These are phyloP conservation scores for Prosopocoilus inquinatus DNA, from an alignment of 2,888 invertebrate species.

Conservation along the genomic window DNA sequence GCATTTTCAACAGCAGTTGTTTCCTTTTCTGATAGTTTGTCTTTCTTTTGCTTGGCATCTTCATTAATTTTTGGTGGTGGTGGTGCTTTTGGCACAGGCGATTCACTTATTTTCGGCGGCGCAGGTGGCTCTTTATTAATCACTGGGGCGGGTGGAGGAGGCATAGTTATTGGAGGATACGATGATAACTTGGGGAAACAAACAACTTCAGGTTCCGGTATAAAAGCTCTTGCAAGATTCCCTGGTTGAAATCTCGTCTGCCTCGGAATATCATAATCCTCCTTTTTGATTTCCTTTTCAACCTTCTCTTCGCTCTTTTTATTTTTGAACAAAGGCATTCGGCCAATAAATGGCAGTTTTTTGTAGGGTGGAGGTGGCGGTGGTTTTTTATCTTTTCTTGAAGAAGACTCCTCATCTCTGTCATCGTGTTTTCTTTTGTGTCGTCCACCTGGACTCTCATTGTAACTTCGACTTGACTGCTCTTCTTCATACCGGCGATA, in stretches of 20 bases:
- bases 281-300: conserved; percentile 58
- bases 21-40: conserved; percentile 11
- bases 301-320: conserved; percentile 50
- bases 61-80: conserved; percentile 38
- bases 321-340: conserved; percentile 77
- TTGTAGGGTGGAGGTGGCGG: conserved; percentile 56
- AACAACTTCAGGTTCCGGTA: conserved; percentile 49
- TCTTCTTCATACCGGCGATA: conserved; percentile 39
- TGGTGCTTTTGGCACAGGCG: conserved; percentile 37
- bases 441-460: conserved; percentile 31
- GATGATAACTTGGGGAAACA: conserved; percentile 48
- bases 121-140: conserved; percentile 33
- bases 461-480: conserved; percentile 37
- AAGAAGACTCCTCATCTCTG: conserved; percentile 20
- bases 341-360: conserved; percentile 81
- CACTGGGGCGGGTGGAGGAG: conserved; percentile 35
- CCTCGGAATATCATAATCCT: conserved; percentile 47
- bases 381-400: conserved; percentile 36
- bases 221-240: conserved; percentile 46
- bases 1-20: conserved; percentile 1
- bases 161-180: conserved; percentile 41
- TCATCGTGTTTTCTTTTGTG: conserved; percentile 19
- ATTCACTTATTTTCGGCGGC: conserved; percentile 33
- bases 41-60: conserved; percentile 6
- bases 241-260: conserved; percentile 48